Base-by-base conservation (phyloP, 2,888 invertebrate genomes). In the Xylota segnis region DNA sequence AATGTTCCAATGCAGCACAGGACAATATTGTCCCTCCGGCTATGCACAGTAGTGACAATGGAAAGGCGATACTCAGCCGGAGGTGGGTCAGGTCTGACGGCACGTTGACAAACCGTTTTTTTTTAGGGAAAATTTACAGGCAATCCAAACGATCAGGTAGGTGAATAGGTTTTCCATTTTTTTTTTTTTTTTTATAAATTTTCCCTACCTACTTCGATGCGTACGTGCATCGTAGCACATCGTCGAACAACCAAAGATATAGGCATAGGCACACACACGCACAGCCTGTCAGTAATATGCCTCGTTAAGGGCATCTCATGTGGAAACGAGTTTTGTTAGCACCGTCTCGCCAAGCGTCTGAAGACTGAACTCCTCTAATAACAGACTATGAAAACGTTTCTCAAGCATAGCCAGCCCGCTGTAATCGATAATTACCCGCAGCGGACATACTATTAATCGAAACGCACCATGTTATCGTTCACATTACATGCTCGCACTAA, bases 261-360 rank as follows among this genome's bases (percentile, higher is more conserved):
- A 23, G 23, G 23, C 23, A 23, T 3, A 23, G 2, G 23, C 23
- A 23, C 3, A 40, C 16, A 58, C 52, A 59, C 63, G 29, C 16
- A 37, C n/a, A 27, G 23, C n/a, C 14, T 34, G 47, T 43, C 45
- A 29, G 75, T 61, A 45, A 77, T 70, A 56, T 63, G 59, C 47
- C 79, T 83, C 74, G 74, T 83, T 78, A 70, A 74, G 68, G 78
- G 77, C 66, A 72, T 72, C 52, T 66, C 72, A 56, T 78, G 66
- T 61, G 58, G 74, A 79, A 84, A 84, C 79, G 18, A 37, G 79
- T 79, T 83, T 68, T 59, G 66, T 61, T 65, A 70, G 52, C 47
- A 81, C 75, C 18, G 37, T 45, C 34, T 54, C 34, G 50, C 14
- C 54, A 70, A 65, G 9, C 37, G 34, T 50, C 52, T 61, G 14